Percentiles rank a stretch among this genome's conserved stretches.
phyloP scores from a whole-genome alignment of 2,888 invertebrate species.

The Onchidella celtica region DNA sequence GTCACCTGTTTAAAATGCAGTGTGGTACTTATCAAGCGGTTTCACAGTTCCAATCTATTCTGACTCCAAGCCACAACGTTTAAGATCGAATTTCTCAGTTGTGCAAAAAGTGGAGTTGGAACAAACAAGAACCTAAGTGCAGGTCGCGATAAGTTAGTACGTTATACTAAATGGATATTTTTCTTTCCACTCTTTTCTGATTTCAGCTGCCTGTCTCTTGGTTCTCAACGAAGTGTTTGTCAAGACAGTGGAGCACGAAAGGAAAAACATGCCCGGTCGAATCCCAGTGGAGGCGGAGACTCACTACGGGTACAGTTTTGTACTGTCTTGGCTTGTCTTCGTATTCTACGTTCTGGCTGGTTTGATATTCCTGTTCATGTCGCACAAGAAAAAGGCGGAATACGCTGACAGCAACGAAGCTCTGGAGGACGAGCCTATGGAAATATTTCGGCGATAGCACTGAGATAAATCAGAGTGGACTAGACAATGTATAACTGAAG shows the following conservation, averaged over 20 bases:
- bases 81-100: too few species aligned
- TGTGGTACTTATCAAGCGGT: too few species aligned
- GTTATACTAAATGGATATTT: too few species aligned
- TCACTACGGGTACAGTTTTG: slow-evolving; percentile 84
- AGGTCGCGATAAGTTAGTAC: too few species aligned
- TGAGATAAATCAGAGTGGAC: neutral
- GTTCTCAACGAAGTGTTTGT: slow-evolving; percentile 91
- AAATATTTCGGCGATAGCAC: slow-evolving; percentile 82
- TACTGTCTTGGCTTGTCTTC: slow-evolving; percentile 87
- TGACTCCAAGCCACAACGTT: too few species aligned
- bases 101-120: too few species aligned
- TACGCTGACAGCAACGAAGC: slow-evolving; percentile 91
- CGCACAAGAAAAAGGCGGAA: slow-evolving; percentile 91
- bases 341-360: slow-evolving; percentile 86
- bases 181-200: too few species aligned
- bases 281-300: slow-evolving; percentile 86
- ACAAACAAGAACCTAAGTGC: too few species aligned
- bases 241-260: slow-evolving; percentile 87
- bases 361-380: slow-evolving; percentile 88
- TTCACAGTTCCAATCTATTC: too few species aligned
- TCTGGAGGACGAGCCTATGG: slow-evolving; percentile 92
- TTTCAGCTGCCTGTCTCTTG: slow-evolving; percentile 87
- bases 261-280: slow-evolving; percentile 84
- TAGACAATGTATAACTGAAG: too few species aligned
- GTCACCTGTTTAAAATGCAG: too few species aligned